Percentiles rank a stretch among this genome's conserved stretches.
Conservation (phyloP, 2,888 invertebrate species). For the Drosophila anomelani region DNA sequence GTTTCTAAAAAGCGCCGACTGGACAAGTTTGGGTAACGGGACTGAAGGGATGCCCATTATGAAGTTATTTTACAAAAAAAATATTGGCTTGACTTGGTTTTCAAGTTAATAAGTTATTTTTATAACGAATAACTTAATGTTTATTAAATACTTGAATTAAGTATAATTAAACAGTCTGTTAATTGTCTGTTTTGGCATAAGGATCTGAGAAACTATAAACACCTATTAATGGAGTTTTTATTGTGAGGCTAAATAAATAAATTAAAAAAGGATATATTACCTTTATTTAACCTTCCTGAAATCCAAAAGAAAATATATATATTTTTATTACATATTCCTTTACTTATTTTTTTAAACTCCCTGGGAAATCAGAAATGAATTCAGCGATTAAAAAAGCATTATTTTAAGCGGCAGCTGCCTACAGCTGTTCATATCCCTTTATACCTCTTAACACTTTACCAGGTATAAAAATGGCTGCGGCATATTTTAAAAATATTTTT, state of each 20-base stretch:
- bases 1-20: conserved; percentile 17
- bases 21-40: not conserved
- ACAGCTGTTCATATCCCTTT: conserved; percentile 7
- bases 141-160: no score
- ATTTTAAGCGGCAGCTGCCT: not conserved
- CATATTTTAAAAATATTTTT: conserved; percentile 56
- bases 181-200: not conserved
- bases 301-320: not conserved
- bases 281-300: not conserved
- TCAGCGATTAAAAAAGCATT: not conserved
- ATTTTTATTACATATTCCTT: no score
- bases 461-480: conserved; percentile 54
- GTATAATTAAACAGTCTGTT: no score
- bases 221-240: no score
- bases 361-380: not conserved
- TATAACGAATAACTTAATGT: no score
- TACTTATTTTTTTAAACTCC: not conserved
- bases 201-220: no score
- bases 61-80: not conserved
- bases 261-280: no score
- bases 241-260: no score
- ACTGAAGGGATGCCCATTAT: not conserved
- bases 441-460: conserved; percentile 30
- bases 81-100: no score
- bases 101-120: no score